Evolutionary conservation across 2,797 vertebrate genomes (phyloP), one percentile per base, ranked within the genome.

Genomic region (Anas flavirostris): DNA sequence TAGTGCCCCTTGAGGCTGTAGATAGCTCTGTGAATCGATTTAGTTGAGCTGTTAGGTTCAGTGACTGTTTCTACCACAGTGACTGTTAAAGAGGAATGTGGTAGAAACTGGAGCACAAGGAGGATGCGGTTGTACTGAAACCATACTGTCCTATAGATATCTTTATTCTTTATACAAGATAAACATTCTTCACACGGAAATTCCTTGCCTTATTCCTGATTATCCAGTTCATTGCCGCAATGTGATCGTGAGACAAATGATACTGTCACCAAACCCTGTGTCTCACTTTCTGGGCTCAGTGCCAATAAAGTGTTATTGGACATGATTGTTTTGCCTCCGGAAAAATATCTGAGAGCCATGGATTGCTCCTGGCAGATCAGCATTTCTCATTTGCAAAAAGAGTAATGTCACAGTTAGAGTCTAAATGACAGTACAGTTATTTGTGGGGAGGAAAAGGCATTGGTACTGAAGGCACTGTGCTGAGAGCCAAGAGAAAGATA

Each of bases 371-470:
- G 77, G 53, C 68, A 80, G 58, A 66, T 2, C 7, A 80, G 15
- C 64, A 17, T 72, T 84, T 77, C 64, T 93, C 48, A 33, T 82
- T 62, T 92, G 48, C 55, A 16, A 66, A 50, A 63, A 44, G 41
- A 91, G 18, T 41, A 25, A 31, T 10, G 39, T 48, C 86, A 70
- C 43, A 22, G 59, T 79, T 86, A 15, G 35, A 53, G 52, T 12
- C 63, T 88, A 69, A 75, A 69, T 41, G 81, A 84, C 80, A 70
- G 37, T 7, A 3, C n/a, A 1, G 84, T 46, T 55, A 58, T 75
- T 16, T 60, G 48, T 23, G 58, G 35, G 9, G 29, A 80, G 21
- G 37, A 90, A 67, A 15, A 86, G 64, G 52, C 48, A 22, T 23
- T 39, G 64, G 15, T 48, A 41, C 60, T 77, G 67, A 70, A 67